A percentile compares a stretch with the other conserved stretches of the same genome.
Evolutionary conservation across 2,113 vertebrate species (phyloP).

Genomic region (Silurus meridionalis): DNA sequence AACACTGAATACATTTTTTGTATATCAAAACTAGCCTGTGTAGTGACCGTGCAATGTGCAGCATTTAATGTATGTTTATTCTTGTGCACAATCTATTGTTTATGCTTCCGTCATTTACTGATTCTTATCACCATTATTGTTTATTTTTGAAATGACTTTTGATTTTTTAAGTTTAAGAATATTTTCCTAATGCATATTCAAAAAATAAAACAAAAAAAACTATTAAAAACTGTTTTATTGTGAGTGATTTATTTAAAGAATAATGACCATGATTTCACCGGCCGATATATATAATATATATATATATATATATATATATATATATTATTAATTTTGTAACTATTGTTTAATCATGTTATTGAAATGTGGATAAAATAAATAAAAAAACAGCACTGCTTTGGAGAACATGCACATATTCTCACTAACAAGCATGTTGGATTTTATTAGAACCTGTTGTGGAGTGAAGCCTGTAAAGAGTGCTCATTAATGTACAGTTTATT

Average conservation of each 20-base stretch:
- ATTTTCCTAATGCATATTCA: not conserved
- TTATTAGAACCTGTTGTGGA: not conserved
- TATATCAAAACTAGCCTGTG: not conserved
- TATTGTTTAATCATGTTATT: not conserved
- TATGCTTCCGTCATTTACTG: not conserved
- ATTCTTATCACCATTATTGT: not conserved
- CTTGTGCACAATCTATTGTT: not conserved
- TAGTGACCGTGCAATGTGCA: not conserved
- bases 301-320: not conserved
- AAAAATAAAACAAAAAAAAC: not conserved
- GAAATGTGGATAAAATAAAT: not conserved
- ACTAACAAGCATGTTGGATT: not conserved
- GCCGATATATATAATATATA: not conserved
- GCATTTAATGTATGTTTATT: not conserved
- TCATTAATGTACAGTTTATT: not conserved
- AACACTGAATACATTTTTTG: not conserved
- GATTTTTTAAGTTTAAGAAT: not conserved
- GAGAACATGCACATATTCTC: not conserved
- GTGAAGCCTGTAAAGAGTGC: not conserved
- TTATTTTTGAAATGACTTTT: not conserved
- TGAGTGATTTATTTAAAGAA: not conserved
- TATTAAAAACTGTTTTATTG: not conserved
- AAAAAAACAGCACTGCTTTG: not conserved
- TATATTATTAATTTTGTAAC: not conserved
- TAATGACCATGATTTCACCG: not conserved